These are phyloP conservation scores for Xylocopa sonorina DNA, from an alignment of 1,140 invertebrate species.

Conservation along the genomic window DNA sequence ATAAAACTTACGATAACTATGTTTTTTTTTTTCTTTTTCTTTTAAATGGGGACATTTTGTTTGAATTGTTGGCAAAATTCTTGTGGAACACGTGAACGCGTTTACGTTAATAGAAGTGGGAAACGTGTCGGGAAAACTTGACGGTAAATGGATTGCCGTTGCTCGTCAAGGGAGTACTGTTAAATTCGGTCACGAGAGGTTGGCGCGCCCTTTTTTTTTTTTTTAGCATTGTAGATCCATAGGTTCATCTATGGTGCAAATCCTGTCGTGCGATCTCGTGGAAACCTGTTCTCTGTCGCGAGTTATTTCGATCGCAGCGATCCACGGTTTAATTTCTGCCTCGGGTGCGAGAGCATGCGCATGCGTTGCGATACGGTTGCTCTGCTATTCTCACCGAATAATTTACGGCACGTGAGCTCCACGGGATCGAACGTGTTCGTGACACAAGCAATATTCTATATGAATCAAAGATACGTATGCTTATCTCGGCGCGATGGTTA, in stretches of 20 bases:
- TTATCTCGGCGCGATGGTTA: constrained; percentile 38
- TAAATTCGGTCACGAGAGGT: no score
- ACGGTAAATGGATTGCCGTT: background rate
- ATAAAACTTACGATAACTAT: no score
- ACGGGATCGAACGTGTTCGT: constrained; percentile 63
- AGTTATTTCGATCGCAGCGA: constrained; percentile 66
- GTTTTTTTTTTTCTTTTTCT: no score
- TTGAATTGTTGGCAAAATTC: no score
- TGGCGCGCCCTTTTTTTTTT: no score
- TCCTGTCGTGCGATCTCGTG: constrained; percentile 32
- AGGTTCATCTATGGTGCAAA: constrained; percentile 32
- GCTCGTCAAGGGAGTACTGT: background rate
- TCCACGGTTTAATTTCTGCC: constrained; percentile 64
- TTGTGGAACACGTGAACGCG: background rate
- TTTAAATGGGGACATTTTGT: background rate
- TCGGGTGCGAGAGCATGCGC: constrained; percentile 43
- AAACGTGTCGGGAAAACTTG: background rate
- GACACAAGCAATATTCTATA: constrained; percentile 53
- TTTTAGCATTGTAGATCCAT: background rate
- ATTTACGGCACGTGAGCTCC: constrained; percentile 68
- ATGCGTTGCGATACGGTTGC: constrained; percentile 62
- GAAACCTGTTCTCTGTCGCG: constrained; percentile 63
- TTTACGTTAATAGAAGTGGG: background rate
- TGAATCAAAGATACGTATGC: constrained; percentile 57
- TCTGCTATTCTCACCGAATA: constrained; percentile 67